Evolutionary conservation across 2,888 invertebrate species (phyloP), one percentile per base, ranked within the genome.

Genomic region (Ischnus inquisitorius): DNA sequence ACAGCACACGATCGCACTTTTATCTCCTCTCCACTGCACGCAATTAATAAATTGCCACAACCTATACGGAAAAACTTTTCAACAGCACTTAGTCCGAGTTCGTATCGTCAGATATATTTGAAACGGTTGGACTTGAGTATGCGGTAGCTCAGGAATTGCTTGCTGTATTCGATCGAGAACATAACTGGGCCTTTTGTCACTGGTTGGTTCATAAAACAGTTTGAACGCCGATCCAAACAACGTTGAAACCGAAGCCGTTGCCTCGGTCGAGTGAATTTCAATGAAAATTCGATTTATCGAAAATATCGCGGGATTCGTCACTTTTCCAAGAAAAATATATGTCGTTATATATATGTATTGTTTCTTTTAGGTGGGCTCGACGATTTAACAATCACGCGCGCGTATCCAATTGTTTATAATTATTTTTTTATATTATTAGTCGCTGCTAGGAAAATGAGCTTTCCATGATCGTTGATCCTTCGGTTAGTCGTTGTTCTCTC

Each of bases 61-160:
- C 10, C 51, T 64, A 74, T 76, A 75, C 64, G 65, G 69, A 77
- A 51, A 79, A 80, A 74, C 72, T 82, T 74, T 82, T 71, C 16
- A 57, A 65, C 65, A 84, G 79, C 90, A 91, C 91, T 90, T 91
- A 87, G 93, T 93, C 93, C 93, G 93, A 93, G 93, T 92, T 91
- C 92, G 92, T 93, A 93, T 93, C 90, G 93, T 93, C 93, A 93
- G 92, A 93, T 93, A 88, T 93, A 93, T 85, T 93, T 93, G 93
- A 93, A 93, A 82, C 93, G 93, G 89, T 93, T 93, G 86, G 93
- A 93, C 91, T 93, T 93, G 90, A 93, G 92, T 89, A 93, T 93
- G 88, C 93, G 93, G 86, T 93, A 93, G 90, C 93, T 93, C 84
- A 93, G 90, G 87, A 93, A 93, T 89, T 93, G 93, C 88, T 93